These are phyloP conservation scores for Cheilosia scutellata DNA, from an alignment of 2,888 invertebrate genomes.

Conservation along the genomic window DNA sequence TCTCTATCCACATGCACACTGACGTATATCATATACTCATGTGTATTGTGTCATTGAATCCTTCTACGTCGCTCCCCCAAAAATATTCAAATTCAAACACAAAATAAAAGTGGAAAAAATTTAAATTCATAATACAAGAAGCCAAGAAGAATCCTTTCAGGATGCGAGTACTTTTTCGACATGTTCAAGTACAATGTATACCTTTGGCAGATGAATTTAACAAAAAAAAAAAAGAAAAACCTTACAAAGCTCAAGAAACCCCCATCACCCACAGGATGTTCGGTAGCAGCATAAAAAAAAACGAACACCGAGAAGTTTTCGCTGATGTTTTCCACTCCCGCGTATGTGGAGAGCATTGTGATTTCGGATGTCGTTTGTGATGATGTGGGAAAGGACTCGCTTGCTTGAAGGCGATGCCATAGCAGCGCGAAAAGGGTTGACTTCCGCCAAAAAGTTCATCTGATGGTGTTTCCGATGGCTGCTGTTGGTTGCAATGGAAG, in stretches of 20 bases:
- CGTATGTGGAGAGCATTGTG: conserved; percentile 54
- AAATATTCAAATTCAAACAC: conserved; percentile 70
- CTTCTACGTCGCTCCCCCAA: conserved; percentile 63
- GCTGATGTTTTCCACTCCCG: conserved; percentile 7
- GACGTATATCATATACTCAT: not conserved
- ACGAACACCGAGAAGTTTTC: conserved; percentile 57
- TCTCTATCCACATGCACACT: conserved; percentile 35
- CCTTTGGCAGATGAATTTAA: conserved; percentile 20
- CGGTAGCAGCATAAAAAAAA: conserved; percentile 41
- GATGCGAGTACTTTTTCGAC: conserved; percentile 71
- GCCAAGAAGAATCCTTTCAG: conserved; percentile 65
- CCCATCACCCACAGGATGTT: conserved; percentile 49
- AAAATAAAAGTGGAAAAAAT: conserved; percentile 27
- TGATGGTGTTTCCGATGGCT: conserved; percentile 71
- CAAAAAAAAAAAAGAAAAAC: conserved; percentile 25
- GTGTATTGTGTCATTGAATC: conserved; percentile 66
- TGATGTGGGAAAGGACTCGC: conserved; percentile 35
- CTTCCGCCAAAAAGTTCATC: conserved; percentile 68
- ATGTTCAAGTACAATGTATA: conserved; percentile 67
- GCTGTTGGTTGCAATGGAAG: conserved; percentile 40
- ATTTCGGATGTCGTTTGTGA: conserved; percentile 64
- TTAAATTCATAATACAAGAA: conserved; percentile 66
- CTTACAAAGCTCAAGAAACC: conserved; percentile 62
- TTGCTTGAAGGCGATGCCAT: too few species aligned
- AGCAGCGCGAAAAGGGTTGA: conserved; percentile 61